Evolutionary conservation across 2,888 invertebrate genomes (phyloP), one percentile per base, ranked within the genome.

Genomic region (Sturmia bella): DNA sequence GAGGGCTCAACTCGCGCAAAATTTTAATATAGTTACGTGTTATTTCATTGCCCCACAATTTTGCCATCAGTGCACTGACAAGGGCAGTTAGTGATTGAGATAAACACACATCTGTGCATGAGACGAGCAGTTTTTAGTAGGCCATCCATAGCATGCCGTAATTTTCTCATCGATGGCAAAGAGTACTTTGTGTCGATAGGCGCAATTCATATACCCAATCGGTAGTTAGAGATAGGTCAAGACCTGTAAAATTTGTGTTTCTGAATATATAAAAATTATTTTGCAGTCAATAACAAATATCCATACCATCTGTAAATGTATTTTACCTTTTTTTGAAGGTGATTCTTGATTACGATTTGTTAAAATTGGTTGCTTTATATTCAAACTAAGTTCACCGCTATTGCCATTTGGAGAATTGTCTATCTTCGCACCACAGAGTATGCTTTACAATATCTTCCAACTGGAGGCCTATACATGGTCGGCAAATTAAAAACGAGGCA

Each of bases 391-490:
- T 12, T 82, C 76, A 50, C 81, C 83, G 52, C 75, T 81, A 75
- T 80, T 85, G 64, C 84, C 69, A 54, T 79, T 63, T 6, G 66
- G 72, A 13, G 52, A 75, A 41, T 83, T 70, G 13, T 15, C 50
- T 37, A 74, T 61, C 24, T 61, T 72, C 24, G 43, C 64, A 21
- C 21, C 19, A n/a, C n/a, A n/a, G n/a, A n/a, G n/a, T n/a, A n/a
- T 59, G 94, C 94, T 68, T 96, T 95, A 72, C 98, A 98, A 89
- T 96, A 99, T 5, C 98, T 96, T 32, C 99, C 98, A 3, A 95
- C 93, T 3, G n/a, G n/a, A n/a, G n/a, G n/a, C n/a, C n/a, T n/a
- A n/a, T n/a, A n/a, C n/a, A n/a, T n/a, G n/a, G n/a, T 94, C 0
- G 98, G 99, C 85, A 98, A 92, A 17, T 97, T 94, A 88, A 96